These are phyloP conservation scores for Carcharodon carcharias DNA, from an alignment of 2,797 vertebrate genomes.

Conservation along the genomic window DNA sequence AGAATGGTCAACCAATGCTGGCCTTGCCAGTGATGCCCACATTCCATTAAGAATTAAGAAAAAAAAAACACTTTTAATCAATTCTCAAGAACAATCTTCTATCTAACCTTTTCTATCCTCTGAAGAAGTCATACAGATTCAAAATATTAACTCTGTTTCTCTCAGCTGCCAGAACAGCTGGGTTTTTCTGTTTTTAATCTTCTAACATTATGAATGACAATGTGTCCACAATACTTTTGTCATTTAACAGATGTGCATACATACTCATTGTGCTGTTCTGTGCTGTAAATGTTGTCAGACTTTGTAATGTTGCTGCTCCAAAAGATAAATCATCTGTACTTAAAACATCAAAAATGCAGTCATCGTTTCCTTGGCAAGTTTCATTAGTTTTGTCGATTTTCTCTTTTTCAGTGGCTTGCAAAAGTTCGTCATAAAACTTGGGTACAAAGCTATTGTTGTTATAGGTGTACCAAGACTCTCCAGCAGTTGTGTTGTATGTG, in stretches of 20 bases:
- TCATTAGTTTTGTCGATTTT: conserved; percentile 40
- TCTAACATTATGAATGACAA: not conserved
- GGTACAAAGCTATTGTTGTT: conserved; percentile 45
- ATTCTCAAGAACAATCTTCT: not conserved
- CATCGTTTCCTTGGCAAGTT: conserved; percentile 43
- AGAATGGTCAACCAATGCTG: too few relatives aligned
- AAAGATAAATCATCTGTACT: conserved; percentile 41
- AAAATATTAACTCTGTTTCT: too few relatives aligned
- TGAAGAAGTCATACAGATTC: too few relatives aligned
- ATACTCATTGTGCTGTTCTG: conserved; percentile 42
- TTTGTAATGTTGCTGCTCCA: conserved; percentile 40
- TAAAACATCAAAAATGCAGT: conserved; percentile 45
- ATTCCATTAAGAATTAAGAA: too few relatives aligned
- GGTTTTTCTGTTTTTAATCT: too few relatives aligned
- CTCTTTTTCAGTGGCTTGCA: conserved; percentile 5
- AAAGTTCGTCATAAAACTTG: conserved; percentile 44
- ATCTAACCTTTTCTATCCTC: too few relatives aligned
- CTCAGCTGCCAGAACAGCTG: too few relatives aligned
- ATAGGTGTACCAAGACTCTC: conserved; percentile 43
- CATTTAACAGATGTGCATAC: conserved; percentile 7
- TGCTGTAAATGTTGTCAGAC: conserved; percentile 12
- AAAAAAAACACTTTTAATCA: not conserved
- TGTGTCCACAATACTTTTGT: not conserved
- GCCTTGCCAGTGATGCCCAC: too few relatives aligned
- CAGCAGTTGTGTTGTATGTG: conserved; percentile 39